Evolutionary conservation across 1,140 invertebrate genomes (phyloP).

Genomic region (Caenorhabditis latens): DNA sequence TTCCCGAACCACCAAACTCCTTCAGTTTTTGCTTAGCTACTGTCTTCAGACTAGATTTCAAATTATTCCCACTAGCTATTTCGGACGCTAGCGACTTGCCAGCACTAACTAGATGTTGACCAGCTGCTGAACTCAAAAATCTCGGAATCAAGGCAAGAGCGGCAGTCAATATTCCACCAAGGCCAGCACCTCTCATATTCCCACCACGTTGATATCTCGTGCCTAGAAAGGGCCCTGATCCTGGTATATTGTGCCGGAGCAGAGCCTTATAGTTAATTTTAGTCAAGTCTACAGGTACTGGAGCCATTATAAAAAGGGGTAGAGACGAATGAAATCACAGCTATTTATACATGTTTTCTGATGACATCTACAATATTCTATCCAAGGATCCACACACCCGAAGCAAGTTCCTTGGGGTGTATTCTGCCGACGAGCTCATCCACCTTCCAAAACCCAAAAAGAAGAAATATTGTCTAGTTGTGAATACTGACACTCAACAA

Average conservation of each 20-base stretch:
- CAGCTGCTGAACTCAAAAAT: not conserved
- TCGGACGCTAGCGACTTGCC: not conserved
- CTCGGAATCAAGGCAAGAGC: not conserved
- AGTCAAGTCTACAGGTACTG: not conserved
- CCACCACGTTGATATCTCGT: not conserved
- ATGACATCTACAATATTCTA: no score
- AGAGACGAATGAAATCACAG: no score
- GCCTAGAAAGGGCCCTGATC: not conserved
- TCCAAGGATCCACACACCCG: no score
- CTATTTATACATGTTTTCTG: no score
- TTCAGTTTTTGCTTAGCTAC: not conserved
- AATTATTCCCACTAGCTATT: not conserved
- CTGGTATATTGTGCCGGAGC: not conserved
- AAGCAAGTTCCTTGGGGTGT: no score
- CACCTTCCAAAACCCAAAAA: no score
- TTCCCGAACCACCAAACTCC: not conserved
- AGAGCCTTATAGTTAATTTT: not conserved
- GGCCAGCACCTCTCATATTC: not conserved
- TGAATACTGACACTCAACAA: no score
- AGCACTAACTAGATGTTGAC: not conserved
- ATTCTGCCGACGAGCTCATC: no score
- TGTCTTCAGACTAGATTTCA: not conserved
- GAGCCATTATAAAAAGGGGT: no score
- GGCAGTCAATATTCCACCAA: not conserved
- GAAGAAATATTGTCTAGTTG: no score